These are phyloP conservation scores for Myopa tessellatipennis DNA, from an alignment of 2,888 invertebrate genomes.

Conservation along the genomic window DNA sequence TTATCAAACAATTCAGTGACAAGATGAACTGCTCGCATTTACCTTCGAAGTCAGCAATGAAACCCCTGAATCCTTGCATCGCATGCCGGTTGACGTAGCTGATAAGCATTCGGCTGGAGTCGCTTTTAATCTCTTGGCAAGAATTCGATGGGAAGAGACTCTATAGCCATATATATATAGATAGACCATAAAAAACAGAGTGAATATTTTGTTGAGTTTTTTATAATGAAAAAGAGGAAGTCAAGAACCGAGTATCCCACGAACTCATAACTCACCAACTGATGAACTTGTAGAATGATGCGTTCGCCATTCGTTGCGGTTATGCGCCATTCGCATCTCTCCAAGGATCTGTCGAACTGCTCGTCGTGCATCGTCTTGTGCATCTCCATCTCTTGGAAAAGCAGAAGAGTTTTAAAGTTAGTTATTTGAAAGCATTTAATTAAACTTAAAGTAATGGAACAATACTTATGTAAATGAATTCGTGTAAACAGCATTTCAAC, in stretches of 20 bases:
- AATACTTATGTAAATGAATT: not conserved
- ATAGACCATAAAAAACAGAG: no score
- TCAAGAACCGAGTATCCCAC: not conserved
- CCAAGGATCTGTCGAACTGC: slow-evolving; percentile 52
- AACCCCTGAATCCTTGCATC: slow-evolving; percentile 78
- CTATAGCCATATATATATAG: slow-evolving; percentile 62
- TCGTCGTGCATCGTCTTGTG: slow-evolving; percentile 25
- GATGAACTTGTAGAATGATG: slow-evolving; percentile 91
- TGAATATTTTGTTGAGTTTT: no score
- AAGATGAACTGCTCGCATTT: not conserved
- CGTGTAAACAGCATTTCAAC: not conserved
- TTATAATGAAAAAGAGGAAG: not conserved
- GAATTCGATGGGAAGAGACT: slow-evolving; percentile 86
- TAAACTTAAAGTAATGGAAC: not conserved
- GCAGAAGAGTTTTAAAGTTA: no score
- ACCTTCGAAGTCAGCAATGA: slow-evolving; percentile 93
- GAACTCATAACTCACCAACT: slow-evolving; percentile 64
- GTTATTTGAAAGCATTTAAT: no score
- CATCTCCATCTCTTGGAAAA: no score
- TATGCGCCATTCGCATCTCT: slow-evolving; percentile 92
- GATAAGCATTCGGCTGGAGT: slow-evolving; percentile 91
- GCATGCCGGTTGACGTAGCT: slow-evolving; percentile 83
- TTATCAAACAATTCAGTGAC: no score
- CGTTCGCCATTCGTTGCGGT: slow-evolving; percentile 97
- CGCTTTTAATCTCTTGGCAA: slow-evolving; percentile 85